phyloP scores from a whole-genome alignment of 2,888 invertebrate genomes.

The Norana najaformis region DNA sequence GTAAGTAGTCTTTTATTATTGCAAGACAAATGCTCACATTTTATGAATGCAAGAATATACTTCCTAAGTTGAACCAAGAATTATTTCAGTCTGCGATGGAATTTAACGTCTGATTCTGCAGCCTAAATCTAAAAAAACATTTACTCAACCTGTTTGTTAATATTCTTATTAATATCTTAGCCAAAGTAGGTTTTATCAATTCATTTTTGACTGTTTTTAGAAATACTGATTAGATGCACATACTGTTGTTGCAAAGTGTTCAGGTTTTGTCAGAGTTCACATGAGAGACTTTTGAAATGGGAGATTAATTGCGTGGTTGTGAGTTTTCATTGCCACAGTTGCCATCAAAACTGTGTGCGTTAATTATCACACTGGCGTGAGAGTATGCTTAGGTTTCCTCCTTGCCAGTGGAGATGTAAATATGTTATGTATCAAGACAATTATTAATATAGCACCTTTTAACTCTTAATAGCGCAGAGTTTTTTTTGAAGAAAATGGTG shows the following conservation, averaged over 20 bases:
- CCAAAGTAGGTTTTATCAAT: neutral
- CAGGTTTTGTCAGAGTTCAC: neutral
- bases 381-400: neutral
- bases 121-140: neutral
- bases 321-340: constrained; percentile 2
- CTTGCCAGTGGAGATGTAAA: neutral
- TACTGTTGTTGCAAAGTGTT: neutral
- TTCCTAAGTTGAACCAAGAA: neutral
- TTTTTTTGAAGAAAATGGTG: neutral
- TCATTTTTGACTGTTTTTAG: neutral
- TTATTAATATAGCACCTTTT: neutral
- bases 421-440: neutral
- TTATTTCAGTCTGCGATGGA: neutral
- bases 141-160: neutral
- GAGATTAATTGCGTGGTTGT: neutral
- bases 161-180: neutral
- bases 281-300: neutral
- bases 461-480: neutral
- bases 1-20: too few species aligned
- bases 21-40: too few species aligned
- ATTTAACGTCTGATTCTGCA: neutral
- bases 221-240: neutral
- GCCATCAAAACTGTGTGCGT: neutral
- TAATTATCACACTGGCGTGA: neutral
- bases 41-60: too few species aligned